Percentiles rank a stretch among this genome's conserved stretches.
phyloP scores from a whole-genome alignment of 2,113 vertebrate genomes.

The Rana temporaria region DNA sequence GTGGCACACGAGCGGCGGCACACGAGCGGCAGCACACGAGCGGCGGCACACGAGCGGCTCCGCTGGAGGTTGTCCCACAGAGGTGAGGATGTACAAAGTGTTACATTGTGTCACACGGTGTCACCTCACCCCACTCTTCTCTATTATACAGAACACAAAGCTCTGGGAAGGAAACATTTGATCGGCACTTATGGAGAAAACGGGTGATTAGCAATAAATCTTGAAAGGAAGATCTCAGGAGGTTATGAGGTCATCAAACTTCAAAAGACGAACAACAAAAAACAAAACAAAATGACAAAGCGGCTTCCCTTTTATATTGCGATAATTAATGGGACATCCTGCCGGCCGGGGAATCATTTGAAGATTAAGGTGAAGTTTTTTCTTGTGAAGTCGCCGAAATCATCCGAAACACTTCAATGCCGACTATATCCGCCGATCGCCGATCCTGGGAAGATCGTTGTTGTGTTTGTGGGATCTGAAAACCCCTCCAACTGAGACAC shows the following conservation, averaged over 20 bases:
- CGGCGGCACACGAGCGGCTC: too few species aligned
- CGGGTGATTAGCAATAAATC: not conserved
- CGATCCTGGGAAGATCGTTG: not conserved
- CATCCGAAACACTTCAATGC: not conserved
- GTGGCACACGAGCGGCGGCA: too few species aligned
- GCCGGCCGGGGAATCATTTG: not conserved
- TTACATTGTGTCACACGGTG: not conserved
- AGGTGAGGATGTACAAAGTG: not conserved
- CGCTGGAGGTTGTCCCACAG: not conserved
- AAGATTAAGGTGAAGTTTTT: not conserved
- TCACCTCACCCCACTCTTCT: not conserved
- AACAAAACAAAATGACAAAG: not conserved
- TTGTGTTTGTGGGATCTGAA: too few species aligned
- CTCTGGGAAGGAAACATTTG: not conserved
- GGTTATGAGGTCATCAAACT: constrained; percentile 27
- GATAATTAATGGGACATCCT: constrained; percentile 10
- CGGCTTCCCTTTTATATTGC: not conserved
- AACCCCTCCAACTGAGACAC: not conserved
- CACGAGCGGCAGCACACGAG: too few species aligned
- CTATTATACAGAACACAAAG: not conserved
- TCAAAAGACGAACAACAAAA: constrained; percentile 10
- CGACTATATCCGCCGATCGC: not conserved
- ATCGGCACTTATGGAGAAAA: not conserved
- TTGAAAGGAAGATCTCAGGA: not conserved
- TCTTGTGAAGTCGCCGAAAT: not conserved